Base-by-base conservation (phyloP, 2,888 invertebrate genomes). In the Acleris literana region DNA sequence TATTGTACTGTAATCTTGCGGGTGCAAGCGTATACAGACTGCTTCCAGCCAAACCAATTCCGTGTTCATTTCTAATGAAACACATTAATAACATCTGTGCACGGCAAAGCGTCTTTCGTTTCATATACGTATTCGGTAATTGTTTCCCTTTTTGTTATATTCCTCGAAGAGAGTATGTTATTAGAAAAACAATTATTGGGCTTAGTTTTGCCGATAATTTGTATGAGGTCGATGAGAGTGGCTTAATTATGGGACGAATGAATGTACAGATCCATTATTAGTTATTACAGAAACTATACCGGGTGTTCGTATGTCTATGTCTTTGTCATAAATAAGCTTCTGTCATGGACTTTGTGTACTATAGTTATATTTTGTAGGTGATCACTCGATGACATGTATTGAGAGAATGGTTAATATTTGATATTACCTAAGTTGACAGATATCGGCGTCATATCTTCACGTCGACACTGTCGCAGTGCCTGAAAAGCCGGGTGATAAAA, bases 41-140 rank as follows among this genome's bases (percentile, higher is more conserved):
- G 20, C 29, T 56, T 65, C 60, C 29, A 61, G 55, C 33, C 17
- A n/a, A 17, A 20, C 54, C 56, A 44, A 61, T 43, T 73, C 72
- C 62, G 70, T 70, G 13, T 46, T 54, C 43, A 60, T 65, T 55
- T 76, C 80, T 86, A 87, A 87, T 86, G 85, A 87, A 87, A 87
- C 76, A 76, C 84, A 85, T 87, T 87, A 85, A 85, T 82, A 83
- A 82, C 86, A 87, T 83, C 85, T 83, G 86, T 64, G 83, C 77
- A 74, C 79, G 81, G 79, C 83, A 80, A 82, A 85, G 82, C 80
- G 81, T 79, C 81, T 79, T 84, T 85, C 84, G 84, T 85, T 83
- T 80, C 81, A 80, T 79, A 72, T 72, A 76, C 76, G 79, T 78
- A 79, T 84, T 80, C 72, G 70, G 76, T 77, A 81, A 80, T 80